These are phyloP conservation scores for Dreissena rostriformis DNA, from an alignment of 1,140 invertebrate genomes.

Conservation along the genomic window DNA sequence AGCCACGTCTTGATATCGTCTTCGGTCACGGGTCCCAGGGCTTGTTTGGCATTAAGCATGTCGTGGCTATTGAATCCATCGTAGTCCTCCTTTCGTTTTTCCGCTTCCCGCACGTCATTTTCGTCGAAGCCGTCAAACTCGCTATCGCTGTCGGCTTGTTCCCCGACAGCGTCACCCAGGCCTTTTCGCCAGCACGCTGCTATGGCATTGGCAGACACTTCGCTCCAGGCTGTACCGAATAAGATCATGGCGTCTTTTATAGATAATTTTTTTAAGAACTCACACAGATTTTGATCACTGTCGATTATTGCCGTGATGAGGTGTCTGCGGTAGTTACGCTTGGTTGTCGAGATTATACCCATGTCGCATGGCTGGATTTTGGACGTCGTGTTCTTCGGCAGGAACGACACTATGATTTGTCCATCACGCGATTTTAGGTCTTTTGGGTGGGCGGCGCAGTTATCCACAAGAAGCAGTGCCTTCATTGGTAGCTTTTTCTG, in stretches of 20 bases:
- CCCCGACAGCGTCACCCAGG: background rate
- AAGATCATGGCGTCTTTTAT: conserved; percentile 1
- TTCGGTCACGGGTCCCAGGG: too few relatives aligned
- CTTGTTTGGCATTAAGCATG: too few relatives aligned
- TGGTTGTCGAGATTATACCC: too few relatives aligned
- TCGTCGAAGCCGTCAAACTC: conserved; percentile 22
- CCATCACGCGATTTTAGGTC: too few relatives aligned
- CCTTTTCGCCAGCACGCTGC: background rate
- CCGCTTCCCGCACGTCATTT: background rate
- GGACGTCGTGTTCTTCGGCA: too few relatives aligned
- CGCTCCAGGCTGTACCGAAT: background rate
- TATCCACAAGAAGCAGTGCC: background rate
- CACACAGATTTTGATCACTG: background rate
- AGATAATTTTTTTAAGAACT: background rate
- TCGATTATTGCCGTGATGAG: background rate
- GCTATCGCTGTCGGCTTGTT: background rate
- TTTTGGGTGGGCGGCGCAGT: too few relatives aligned
- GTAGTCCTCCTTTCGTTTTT: too few relatives aligned
- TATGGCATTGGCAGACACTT: background rate
- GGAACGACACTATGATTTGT: too few relatives aligned
- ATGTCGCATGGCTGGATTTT: too few relatives aligned
- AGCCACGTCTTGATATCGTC: background rate
- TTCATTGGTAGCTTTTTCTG: background rate
- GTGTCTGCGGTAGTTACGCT: too few relatives aligned
- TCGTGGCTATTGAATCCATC: too few relatives aligned